Evolutionary conservation across 2,888 invertebrate genomes (phyloP).

Genomic region (Sialis lutaria): DNA sequence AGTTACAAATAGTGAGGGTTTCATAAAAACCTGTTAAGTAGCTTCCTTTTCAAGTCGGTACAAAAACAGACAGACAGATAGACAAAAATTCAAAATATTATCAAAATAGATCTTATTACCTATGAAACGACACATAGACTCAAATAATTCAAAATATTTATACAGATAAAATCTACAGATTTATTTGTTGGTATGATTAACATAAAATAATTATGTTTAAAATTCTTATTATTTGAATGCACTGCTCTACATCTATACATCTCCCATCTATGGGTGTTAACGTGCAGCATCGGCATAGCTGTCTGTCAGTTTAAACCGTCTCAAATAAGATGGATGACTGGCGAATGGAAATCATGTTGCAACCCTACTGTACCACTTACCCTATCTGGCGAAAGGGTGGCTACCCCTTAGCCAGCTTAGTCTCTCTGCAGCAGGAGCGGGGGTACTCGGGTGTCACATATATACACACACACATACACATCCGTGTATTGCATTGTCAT

Average conservation of each 20-base stretch:
- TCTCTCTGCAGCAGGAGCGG: background rate
- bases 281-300: slow-evolving; percentile 19
- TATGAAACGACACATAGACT: too few relatives aligned
- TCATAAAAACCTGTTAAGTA: too few relatives aligned
- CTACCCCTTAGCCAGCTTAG: background rate
- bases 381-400: slow-evolving; percentile 4
- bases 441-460: background rate
- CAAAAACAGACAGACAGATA: too few relatives aligned
- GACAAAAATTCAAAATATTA: too few relatives aligned
- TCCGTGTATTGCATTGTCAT: slow-evolving; percentile 7
- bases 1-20: too few relatives aligned
- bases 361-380: slow-evolving; percentile 7
- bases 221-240: too few relatives aligned
- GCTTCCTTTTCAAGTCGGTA: too few relatives aligned
- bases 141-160: too few relatives aligned
- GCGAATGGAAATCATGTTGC: slow-evolving; percentile 42
- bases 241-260: background rate
- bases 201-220: too few relatives aligned
- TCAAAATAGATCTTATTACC: too few relatives aligned
- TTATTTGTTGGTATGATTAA: too few relatives aligned
- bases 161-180: too few relatives aligned
- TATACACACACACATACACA: background rate
- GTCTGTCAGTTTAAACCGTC: slow-evolving; percentile 30
- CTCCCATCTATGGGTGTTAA: background rate
- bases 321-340: slow-evolving; percentile 46